phyloP scores from a whole-genome alignment of 2,888 invertebrate genomes.

The Heliconius sara region DNA sequence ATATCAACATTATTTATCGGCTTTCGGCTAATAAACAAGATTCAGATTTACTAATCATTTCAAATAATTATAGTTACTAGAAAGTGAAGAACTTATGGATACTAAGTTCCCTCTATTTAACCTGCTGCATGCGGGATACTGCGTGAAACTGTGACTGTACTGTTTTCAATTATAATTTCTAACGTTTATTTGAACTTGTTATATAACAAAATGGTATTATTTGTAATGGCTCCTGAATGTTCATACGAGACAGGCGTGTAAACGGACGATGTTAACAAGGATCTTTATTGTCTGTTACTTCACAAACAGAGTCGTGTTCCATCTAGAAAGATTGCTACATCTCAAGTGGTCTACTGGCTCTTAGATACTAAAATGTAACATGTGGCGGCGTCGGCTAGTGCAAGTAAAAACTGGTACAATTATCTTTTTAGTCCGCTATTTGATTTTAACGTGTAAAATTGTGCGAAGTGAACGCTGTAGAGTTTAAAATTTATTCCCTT shows the following conservation, averaged over 20 bases:
- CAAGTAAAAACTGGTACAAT: slow-evolving; percentile 23
- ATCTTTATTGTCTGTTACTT: slow-evolving; percentile 29
- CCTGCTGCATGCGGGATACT: too few species aligned
- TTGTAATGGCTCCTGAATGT: background rate
- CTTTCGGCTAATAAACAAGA: slow-evolving; percentile 14
- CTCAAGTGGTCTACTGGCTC: slow-evolving; percentile 34
- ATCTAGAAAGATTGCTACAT: slow-evolving; percentile 33
- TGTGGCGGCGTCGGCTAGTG: background rate
- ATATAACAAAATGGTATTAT: background rate
- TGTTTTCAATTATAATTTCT: too few species aligned
- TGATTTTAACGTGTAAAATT: slow-evolving; percentile 18
- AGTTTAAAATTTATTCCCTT: background rate
- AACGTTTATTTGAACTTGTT: background rate
- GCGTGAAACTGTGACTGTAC: too few species aligned
- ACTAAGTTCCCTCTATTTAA: too few species aligned
- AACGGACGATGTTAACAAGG: slow-evolving; percentile 31
- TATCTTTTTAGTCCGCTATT: slow-evolving; percentile 18
- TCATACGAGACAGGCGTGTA: slow-evolving; percentile 15
- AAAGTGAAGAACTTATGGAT: too few species aligned
- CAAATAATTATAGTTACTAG: background rate
- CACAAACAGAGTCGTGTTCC: slow-evolving; percentile 29
- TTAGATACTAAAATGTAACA: slow-evolving; percentile 31
- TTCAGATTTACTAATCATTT: background rate
- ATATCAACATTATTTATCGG: slow-evolving; percentile 5
- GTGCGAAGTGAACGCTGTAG: slow-evolving; percentile 1